phyloP scores from a whole-genome alignment of 2,113 vertebrate genomes.

The Ochotona princeps region DNA sequence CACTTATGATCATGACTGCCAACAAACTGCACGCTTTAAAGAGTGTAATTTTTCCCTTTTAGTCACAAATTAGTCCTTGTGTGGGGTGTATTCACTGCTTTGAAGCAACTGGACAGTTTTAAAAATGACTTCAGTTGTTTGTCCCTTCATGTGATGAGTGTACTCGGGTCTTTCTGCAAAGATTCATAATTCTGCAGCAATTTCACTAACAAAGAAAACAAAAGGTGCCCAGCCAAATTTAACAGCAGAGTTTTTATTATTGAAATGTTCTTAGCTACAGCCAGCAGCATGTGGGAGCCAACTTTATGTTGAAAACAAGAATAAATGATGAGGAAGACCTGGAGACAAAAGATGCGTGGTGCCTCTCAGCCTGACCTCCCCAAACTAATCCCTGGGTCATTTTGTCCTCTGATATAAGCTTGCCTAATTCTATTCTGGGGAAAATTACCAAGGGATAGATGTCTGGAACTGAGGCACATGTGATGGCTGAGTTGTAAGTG shows the following conservation, averaged over 20 bases:
- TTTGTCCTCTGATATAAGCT: slow-evolving; percentile 20
- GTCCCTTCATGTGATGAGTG: background rate
- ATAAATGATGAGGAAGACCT: background rate
- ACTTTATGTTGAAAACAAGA: slow-evolving; percentile 40
- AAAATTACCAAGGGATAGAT: slow-evolving; percentile 4
- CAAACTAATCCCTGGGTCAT: slow-evolving; percentile 34
- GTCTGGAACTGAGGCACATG: background rate
- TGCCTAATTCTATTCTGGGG: slow-evolving; percentile 18
- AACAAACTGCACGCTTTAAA: slow-evolving; percentile 54
- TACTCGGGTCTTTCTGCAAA: slow-evolving; percentile 44
- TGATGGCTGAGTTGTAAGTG: background rate
- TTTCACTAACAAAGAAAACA: slow-evolving; percentile 53
- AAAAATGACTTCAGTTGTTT: slow-evolving; percentile 51
- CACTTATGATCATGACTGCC: slow-evolving; percentile 60
- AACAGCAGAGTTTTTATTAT: slow-evolving; percentile 45
- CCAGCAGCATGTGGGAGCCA: background rate
- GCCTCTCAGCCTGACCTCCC: background rate
- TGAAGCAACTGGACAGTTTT: slow-evolving; percentile 12
- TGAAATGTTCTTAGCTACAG: slow-evolving; percentile 35
- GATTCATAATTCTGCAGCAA: slow-evolving; percentile 38
- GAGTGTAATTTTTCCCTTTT: slow-evolving; percentile 48
- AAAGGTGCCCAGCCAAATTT: slow-evolving; percentile 37
- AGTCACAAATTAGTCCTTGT: slow-evolving; percentile 44
- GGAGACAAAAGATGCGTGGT: background rate
- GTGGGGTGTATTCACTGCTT: slow-evolving; percentile 18